These are phyloP conservation scores for Odontomyia ornata DNA, from an alignment of 2,888 invertebrate species.

Conservation along the genomic window DNA sequence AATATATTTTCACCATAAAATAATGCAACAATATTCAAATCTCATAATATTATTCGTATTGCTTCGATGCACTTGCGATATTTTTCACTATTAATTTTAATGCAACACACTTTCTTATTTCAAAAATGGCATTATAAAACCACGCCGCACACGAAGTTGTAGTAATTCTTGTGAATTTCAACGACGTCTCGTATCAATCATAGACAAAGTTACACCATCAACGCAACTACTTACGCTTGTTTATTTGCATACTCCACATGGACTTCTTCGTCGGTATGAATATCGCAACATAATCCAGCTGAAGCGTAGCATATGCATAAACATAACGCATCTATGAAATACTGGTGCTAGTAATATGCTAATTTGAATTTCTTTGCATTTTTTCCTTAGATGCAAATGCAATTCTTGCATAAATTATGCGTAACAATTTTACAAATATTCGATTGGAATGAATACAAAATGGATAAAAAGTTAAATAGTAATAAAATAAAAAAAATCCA, in stretches of 20 bases:
- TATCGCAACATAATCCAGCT: background rate
- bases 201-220: background rate
- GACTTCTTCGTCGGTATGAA: background rate
- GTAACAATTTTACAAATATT: background rate
- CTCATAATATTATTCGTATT: background rate
- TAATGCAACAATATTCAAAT: background rate
- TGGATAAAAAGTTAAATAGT: background rate
- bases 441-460: background rate
- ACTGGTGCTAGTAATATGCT: background rate
- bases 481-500: background rate
- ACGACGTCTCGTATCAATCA: background rate
- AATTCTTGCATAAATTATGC: background rate
- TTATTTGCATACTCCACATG: constrained; percentile 13
- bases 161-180: background rate
- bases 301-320: background rate
- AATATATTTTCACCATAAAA: background rate
- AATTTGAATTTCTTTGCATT: background rate
- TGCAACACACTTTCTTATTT: constrained; percentile 20
- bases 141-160: background rate
- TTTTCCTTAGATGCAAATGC: constrained; percentile 16
- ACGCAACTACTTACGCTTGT: background rate
- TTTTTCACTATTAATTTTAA: constrained; percentile 6
- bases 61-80: constrained; percentile 1
- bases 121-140: background rate
- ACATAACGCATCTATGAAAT: background rate